Conservation (phyloP, 2,113 vertebrate species). For the Shinisaurus crocodilurus region DNA sequence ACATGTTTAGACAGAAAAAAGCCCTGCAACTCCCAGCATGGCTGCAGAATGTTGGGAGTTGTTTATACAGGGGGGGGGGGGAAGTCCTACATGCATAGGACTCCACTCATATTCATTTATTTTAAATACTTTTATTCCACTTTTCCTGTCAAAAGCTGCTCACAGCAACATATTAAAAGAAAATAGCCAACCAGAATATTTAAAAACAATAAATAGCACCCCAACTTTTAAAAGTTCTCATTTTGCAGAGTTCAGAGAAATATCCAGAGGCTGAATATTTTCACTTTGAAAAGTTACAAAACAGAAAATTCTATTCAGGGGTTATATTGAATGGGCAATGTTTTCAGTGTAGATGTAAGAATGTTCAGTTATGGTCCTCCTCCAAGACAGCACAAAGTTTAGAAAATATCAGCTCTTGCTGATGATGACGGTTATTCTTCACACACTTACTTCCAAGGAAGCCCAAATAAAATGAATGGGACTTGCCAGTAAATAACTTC, state of each 20-base stretch:
- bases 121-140: too few relatives aligned
- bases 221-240: too few relatives aligned
- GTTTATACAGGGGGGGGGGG: too few relatives aligned
- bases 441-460: neutral
- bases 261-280: too few relatives aligned
- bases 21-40: too few relatives aligned
- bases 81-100: neutral
- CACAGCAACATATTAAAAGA: neutral
- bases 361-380: neutral
- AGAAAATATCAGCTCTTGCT: neutral
- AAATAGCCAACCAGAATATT: neutral
- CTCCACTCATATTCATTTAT: too few relatives aligned
- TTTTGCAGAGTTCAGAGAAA: too few relatives aligned
- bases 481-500: neutral
- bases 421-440: neutral
- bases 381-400: neutral
- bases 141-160: neutral
- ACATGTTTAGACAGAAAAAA: too few relatives aligned
- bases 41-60: too few relatives aligned
- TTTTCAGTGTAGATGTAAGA: neutral
- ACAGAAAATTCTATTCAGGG: neutral
- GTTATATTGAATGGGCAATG: neutral
- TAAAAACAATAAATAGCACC: too few relatives aligned
- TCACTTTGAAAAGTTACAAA: neutral
- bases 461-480: neutral